A percentile compares a stretch with the other conserved stretches of the same genome.
These are phyloP conservation scores for Pristionchus exspectatus DNA, from an alignment of 2,888 invertebrate species.

Conservation along the genomic window DNA sequence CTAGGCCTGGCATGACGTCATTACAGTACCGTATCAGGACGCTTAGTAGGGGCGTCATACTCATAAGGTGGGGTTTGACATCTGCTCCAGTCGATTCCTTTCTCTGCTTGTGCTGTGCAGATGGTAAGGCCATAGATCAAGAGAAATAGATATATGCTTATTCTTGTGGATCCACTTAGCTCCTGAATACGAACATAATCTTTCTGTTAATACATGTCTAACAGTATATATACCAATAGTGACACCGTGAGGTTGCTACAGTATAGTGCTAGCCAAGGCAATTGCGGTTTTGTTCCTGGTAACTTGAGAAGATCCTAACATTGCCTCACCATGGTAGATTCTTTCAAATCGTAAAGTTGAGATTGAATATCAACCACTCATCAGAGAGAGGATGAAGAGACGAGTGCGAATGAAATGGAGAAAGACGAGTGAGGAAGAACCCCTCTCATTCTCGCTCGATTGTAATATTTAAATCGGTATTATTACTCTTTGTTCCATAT, in stretches of 20 bases:
- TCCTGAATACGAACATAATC: not conserved
- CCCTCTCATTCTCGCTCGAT: not conserved
- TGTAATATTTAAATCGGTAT: not conserved
- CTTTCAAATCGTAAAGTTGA: conserved; percentile 29
- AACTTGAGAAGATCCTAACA: no score
- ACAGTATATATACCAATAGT: no score
- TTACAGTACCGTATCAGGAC: no score
- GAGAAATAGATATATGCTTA: not conserved
- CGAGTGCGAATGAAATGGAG: not conserved
- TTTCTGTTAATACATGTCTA: no score
- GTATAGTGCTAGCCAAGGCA: no score
- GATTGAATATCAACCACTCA: conserved; percentile 45
- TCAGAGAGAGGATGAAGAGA: conserved; percentile 6
- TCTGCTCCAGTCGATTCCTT: not conserved
- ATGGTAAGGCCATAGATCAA: not conserved
- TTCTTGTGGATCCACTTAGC: not conserved
- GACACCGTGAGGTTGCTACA: no score
- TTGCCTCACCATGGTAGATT: conserved; percentile 14
- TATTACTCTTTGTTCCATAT: not conserved
- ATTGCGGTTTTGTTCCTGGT: no score
- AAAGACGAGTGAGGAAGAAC: not conserved
- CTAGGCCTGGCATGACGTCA: no score
- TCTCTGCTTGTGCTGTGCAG: not conserved
- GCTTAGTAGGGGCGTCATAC: no score
- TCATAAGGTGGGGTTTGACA: no score